These are phyloP conservation scores for Parotocinclus haroldoi DNA, from an alignment of 2,797 vertebrate genomes.

Conservation along the genomic window DNA sequence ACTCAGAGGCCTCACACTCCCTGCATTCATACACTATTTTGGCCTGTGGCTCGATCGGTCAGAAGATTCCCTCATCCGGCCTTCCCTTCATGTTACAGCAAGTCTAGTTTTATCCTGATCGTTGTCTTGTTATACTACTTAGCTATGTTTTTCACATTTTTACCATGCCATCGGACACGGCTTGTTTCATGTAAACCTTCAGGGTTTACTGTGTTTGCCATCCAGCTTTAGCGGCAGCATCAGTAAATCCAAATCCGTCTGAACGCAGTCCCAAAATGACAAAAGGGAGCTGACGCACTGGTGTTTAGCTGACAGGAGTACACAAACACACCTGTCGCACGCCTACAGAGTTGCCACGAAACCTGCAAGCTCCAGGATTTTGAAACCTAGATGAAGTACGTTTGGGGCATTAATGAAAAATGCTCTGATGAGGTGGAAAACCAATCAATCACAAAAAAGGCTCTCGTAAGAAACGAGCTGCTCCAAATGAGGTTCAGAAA, in stretches of 20 bases:
- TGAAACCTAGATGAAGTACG: not conserved
- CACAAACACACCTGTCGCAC: constrained; percentile 8
- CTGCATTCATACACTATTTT: too few relatives aligned
- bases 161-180: not conserved
- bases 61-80: too few relatives aligned
- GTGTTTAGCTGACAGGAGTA: constrained; percentile 10
- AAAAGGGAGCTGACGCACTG: constrained; percentile 19
- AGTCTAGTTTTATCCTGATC: too few relatives aligned
- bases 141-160: too few relatives aligned
- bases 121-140: too few relatives aligned
- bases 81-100: too few relatives aligned
- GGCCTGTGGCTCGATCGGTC: too few relatives aligned
- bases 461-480: not conserved
- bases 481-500: too few relatives aligned
- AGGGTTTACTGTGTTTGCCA: not conserved
- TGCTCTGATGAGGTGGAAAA: not conserved
- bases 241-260: constrained; percentile 5
- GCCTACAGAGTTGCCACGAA: not conserved
- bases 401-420: too few relatives aligned
- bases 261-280: constrained; percentile 11
- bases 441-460: too few relatives aligned
- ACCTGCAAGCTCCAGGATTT: not conserved
- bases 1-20: too few relatives aligned
- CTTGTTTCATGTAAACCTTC: not conserved
- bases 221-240: not conserved